Percentiles rank a stretch among this genome's conserved stretches.
Evolutionary conservation across 2,797 vertebrate species (phyloP).

Genomic region (Notamacropus eugenii): DNA sequence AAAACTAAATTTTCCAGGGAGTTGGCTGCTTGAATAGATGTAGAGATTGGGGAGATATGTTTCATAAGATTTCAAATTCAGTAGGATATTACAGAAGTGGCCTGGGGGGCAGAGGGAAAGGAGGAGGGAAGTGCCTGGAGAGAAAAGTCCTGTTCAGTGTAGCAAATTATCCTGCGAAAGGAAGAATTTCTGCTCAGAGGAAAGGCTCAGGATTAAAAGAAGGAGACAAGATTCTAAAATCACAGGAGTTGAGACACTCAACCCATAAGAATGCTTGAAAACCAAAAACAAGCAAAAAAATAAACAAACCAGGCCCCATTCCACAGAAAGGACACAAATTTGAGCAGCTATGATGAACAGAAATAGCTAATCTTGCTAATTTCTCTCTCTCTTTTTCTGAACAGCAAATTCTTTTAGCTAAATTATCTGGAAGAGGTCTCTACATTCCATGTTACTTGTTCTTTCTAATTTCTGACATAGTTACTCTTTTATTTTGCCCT

Average conservation of each 20-base stretch:
- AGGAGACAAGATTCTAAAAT: not conserved
- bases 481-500: not conserved
- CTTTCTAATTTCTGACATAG: not conserved
- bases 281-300: not conserved
- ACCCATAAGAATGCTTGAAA: not conserved
- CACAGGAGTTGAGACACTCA: conserved; percentile 17
- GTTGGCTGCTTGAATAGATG: not conserved
- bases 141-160: not conserved
- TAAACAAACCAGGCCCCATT: not conserved
- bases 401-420: not conserved
- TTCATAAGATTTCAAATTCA: not conserved
- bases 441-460: not conserved
- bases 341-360: not conserved
- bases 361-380: not conserved
- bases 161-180: not conserved
- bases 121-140: not conserved
- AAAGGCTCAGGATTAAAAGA: not conserved
- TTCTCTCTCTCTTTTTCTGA: not conserved
- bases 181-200: not conserved
- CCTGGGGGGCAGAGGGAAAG: not conserved
- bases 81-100: not conserved
- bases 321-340: not conserved
- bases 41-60: not conserved
- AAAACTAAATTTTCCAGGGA: not conserved
- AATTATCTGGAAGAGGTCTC: not conserved